These are phyloP conservation scores for Coenobita brevimanus DNA, from an alignment of 1,140 invertebrate genomes.

Conservation along the genomic window DNA sequence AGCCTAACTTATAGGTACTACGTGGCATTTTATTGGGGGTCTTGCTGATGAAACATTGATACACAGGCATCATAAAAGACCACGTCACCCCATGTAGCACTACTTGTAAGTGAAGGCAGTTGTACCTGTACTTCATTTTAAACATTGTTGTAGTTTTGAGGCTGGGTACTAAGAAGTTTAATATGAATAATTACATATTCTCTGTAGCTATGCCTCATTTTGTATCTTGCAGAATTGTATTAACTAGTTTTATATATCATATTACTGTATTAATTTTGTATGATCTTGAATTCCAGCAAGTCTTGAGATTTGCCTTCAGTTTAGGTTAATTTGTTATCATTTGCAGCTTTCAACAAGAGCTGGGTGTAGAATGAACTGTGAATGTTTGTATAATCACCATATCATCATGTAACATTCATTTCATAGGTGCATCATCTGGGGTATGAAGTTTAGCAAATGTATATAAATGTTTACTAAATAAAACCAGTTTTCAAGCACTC, in stretches of 20 bases:
- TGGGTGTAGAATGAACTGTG: background rate
- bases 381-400: constrained; percentile 13
- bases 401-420: constrained; percentile 15
- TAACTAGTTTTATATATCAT: background rate
- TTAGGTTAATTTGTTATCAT: background rate
- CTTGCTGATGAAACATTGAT: no score
- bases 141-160: background rate
- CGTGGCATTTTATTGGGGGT: no score
- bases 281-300: constrained; percentile 32
- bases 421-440: constrained; percentile 21
- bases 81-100: background rate
- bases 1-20: no score
- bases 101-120: no score
- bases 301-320: constrained; percentile 32
- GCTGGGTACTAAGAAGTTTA: no score
- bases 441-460: no score
- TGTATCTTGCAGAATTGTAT: no score
- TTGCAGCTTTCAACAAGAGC: background rate
- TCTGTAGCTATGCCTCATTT: no score
- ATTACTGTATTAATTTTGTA: constrained; percentile 1
- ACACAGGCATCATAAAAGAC: no score
- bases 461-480: no score
- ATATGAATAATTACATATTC: no score
- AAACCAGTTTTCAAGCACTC: no score
- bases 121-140: background rate